Evolutionary conservation across 2,888 invertebrate genomes (phyloP), one percentile per base, ranked within the genome.

Genomic region (Rhopalosiphum nymphaeae): DNA sequence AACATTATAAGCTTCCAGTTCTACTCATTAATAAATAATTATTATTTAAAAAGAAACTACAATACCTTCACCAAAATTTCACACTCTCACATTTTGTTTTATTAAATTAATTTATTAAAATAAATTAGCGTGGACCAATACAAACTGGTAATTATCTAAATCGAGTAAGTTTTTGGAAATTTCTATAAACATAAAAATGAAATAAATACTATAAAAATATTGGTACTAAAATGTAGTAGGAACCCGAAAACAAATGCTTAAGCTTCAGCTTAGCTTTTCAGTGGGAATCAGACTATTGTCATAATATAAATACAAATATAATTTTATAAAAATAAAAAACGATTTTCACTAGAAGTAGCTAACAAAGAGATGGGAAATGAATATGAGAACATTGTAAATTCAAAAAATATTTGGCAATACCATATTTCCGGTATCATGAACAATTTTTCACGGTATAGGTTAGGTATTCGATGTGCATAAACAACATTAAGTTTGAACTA

Each of bases 291-390:
- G 21, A n/a, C 13, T 86, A n/a, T 86, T 46, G 46, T n/a, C 5
- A 67, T 78, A 36, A 67, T 21, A 42, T 56, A 42, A 44, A 67
- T 42, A 49, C 16, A 53, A 42, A 56, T 10, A 21, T 0, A 44
- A 57, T 56, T 53, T n/a, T 44, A 89, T 26, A 26, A 49, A 67
- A 78, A 49, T 25, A 90, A 49, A 89, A 49, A n/a, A 13, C 25
- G 11, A 53, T 53, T 85, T 49, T 29, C 1, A 67, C 21, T 57
- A 57, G n/a, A 25, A 85, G n/a, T 13, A 21, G 57, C n/a, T 25
- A 67, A 87, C 92, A 88, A 92, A 92, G 44, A 92, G 36, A 26
- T 92, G 26, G 36, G 61, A 92, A 92, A 92, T 42, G 67, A 89
- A 26, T 44, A 89, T 36, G 61, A 49, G 53, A 88, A 87, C 29